These are phyloP conservation scores for Pristiophorus japonicus DNA, from an alignment of 2,113 vertebrate genomes.

Conservation along the genomic window DNA sequence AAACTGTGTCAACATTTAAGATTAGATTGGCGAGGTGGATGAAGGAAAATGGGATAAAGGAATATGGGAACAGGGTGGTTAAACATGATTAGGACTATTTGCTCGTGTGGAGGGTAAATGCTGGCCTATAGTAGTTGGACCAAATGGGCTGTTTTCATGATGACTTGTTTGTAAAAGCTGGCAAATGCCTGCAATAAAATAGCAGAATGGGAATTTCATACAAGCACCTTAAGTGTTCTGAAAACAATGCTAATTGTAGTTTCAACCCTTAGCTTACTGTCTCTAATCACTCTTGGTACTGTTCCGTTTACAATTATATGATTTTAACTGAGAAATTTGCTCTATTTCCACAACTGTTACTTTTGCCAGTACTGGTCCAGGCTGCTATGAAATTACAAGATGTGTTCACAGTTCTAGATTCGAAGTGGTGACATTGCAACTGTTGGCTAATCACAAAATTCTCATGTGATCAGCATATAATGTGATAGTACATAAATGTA, in stretches of 20 bases:
- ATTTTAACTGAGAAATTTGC: background rate
- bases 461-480: background rate
- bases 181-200: no score
- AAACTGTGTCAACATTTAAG: no score
- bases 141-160: background rate
- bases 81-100: background rate
- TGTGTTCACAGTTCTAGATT: background rate
- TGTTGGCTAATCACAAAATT: no score
- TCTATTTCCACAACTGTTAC: background rate
- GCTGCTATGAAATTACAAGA: no score
- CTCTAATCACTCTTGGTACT: background rate
- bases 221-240: background rate
- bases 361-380: background rate
- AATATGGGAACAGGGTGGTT: background rate
- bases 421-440: background rate
- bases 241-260: background rate
- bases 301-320: background rate
- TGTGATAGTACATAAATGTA: background rate
- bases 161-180: background rate
- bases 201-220: background rate
- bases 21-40: background rate
- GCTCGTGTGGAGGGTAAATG: background rate
- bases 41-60: background rate
- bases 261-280: background rate
- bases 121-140: background rate